Evolutionary conservation across 2,888 invertebrate genomes (phyloP), one percentile per base, ranked within the genome.

Genomic region (Pogonocherus hispidulus): DNA sequence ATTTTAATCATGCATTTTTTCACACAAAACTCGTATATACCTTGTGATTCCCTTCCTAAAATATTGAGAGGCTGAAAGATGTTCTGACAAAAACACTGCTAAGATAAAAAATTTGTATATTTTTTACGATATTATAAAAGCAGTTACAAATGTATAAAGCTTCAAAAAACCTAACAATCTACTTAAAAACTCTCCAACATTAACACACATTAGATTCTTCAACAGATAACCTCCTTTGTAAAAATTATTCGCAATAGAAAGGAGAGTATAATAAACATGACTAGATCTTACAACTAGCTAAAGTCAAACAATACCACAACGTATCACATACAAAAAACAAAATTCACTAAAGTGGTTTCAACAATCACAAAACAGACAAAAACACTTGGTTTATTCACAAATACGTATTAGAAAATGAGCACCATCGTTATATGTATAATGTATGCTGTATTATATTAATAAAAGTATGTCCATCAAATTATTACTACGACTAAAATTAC

Each of bases 111-210:
- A 77, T 69, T 65, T 59, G 70, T 75, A 71, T 69, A 75, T 73
- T 76, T 73, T 71, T 67, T n/a, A 66, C 66, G 65, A 66, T 67
- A 67, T 72, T 76, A 75, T 76, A 75, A 78, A 77, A 78, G 74
- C 75, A 59, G 71, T 76, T 79, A 77, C 76, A 79, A 75, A 78
- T 65, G 72, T 77, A 77, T 76, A 78, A 79, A 78, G 76, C 76
- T 71, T 67, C 69, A 78, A 74, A 78, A n/a, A 79, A 76, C 72
- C 76, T 77, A 79, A 78, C 76, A 69, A 70, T 72, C 72, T 74
- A 76, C 62, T 71, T 71, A 73, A 75, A 78, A 77, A 77, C 77
- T 76, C 77, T 78, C 77, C 75, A 73, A 70, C 63, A 66, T 71
- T 69, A 79, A 78, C 78, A 78, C 77, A 75, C 77, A 69, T 72